These are phyloP conservation scores for Tadarida brasiliensis DNA, from an alignment of 2,797 vertebrate species.

Conservation along the genomic window DNA sequence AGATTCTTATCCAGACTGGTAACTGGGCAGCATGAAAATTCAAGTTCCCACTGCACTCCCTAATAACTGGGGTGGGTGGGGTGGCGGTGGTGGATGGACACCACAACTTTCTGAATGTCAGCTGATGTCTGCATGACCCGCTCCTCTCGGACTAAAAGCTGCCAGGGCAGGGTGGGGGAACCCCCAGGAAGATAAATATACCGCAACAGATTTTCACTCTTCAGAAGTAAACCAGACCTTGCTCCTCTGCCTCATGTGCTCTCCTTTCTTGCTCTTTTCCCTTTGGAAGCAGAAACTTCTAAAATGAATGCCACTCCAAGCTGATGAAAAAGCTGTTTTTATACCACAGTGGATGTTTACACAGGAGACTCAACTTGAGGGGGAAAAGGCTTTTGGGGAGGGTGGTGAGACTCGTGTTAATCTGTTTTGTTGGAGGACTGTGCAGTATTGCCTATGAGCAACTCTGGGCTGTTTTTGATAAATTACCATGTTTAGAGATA, in stretches of 20 bases:
- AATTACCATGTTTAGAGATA: conserved; percentile 92
- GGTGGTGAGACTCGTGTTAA: conserved; percentile 88
- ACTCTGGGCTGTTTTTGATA: conserved; percentile 91
- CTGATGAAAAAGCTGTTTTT: conserved; percentile 89
- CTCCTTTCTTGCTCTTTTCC: conserved; percentile 66
- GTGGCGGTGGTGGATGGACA: not conserved
- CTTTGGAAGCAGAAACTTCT: conserved; percentile 75
- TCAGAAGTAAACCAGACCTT: conserved; percentile 70
- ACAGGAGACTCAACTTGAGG: conserved; percentile 88
- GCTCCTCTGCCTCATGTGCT: conserved; percentile 54
- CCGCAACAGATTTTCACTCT: conserved; percentile 74
- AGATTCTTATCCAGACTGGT: conserved; percentile 63
- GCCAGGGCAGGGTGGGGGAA: conserved; percentile 15
- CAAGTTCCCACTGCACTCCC: conserved; percentile 63
- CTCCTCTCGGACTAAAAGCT: conserved; percentile 54
- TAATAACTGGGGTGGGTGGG: not conserved
- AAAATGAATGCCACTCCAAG: conserved; percentile 85
- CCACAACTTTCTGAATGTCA: conserved; percentile 63
- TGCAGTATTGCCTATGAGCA: conserved; percentile 88
- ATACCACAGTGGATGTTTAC: conserved; percentile 88
- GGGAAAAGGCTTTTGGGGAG: conserved; percentile 86
- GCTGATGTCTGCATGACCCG: conserved; percentile 29
- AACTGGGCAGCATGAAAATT: conserved; percentile 72
- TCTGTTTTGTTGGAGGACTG: conserved; percentile 87
- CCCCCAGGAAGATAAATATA: conserved; percentile 56